phyloP scores from a whole-genome alignment of 2,888 invertebrate genomes.

The Trichopoda pennipes region DNA sequence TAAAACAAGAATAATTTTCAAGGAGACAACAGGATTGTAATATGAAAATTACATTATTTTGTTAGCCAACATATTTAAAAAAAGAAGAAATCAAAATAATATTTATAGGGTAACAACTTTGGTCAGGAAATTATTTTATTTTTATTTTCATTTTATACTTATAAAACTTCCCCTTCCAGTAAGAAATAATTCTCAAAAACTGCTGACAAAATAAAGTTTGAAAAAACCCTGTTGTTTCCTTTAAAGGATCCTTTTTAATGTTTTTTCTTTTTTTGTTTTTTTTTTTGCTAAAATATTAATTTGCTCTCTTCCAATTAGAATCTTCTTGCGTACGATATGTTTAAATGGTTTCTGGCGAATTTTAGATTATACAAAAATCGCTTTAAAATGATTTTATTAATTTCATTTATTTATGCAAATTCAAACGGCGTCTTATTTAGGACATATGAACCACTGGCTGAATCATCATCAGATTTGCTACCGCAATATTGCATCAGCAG shows the following conservation, averaged over 20 bases:
- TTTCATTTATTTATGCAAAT: slow-evolving; percentile 47
- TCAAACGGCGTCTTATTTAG: slow-evolving; percentile 42
- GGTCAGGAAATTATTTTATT: too few relatives aligned
- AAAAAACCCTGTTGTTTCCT: slow-evolving; percentile 10
- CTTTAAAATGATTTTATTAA: background rate
- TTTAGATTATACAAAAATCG: slow-evolving; percentile 11
- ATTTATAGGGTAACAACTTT: too few relatives aligned
- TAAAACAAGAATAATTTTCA: background rate
- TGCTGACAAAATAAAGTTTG: too few relatives aligned
- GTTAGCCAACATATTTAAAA: too few relatives aligned
- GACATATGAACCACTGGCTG: slow-evolving; percentile 58
- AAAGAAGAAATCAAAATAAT: too few relatives aligned
- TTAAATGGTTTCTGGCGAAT: slow-evolving; percentile 25
- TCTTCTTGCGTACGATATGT: slow-evolving; percentile 47
- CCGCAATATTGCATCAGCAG: slow-evolving; percentile 78
- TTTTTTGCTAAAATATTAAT: background rate
- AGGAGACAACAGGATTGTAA: slow-evolving; percentile 20
- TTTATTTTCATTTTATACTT: too few relatives aligned
- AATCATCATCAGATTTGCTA: slow-evolving; percentile 69
- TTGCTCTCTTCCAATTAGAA: background rate
- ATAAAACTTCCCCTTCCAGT: too few relatives aligned
- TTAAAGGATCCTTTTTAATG: background rate
- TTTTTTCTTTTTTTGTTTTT: too few relatives aligned
- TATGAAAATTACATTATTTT: background rate
- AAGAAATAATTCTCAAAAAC: too few relatives aligned